Base-by-base conservation (phyloP, 2,888 invertebrate species). In the Ennomos fuscantarius region DNA sequence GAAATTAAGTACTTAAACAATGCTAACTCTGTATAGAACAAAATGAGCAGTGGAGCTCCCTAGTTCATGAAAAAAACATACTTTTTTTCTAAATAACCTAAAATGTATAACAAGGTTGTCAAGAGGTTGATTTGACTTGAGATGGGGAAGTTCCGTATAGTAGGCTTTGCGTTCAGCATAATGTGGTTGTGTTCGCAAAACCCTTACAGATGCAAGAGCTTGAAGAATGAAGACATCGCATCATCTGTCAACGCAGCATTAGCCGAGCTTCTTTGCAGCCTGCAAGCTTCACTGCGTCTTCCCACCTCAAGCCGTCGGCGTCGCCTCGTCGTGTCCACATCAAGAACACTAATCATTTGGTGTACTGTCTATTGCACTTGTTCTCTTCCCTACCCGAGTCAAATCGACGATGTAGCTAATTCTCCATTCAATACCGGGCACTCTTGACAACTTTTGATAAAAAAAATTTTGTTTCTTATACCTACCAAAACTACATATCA, bases 171-270 rank as follows among this genome's bases (percentile, higher is more conserved):
- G 91, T 85, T 89, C 91, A 90, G 86, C 89, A 92, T 92, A 91
- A 92, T 91, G 87, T 90, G 91, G 92, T 89, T 89, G 89, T 89
- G 84, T 90, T 88, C 91, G 87, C 91, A 90, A 90, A 83, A 82
- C 90, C 89, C 90, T 92, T 92, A 81, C 92, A 92, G 92, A 82
- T 92, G 85, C 84, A 87, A 88, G 88, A 72, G 66, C 71, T 64
- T 70, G 87, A 84, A 85, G 78, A 74, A 54, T 60, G 81, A 78
- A 69, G 66, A 49, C 60, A 46, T 54, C 58, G 63, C 62, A 63
- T 62, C 71, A 52, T 60, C 71, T 67, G 62, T 62, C 64, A 65
- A 50, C 67, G 67, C 60, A 63, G 66, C 74, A 48, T 66, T 60
- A 58, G 78, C 76, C 33, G 74, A 66, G 75, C 78, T 50, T 35